phyloP scores from a whole-genome alignment of 2,888 invertebrate species.

The Agrilus cyanescens region DNA sequence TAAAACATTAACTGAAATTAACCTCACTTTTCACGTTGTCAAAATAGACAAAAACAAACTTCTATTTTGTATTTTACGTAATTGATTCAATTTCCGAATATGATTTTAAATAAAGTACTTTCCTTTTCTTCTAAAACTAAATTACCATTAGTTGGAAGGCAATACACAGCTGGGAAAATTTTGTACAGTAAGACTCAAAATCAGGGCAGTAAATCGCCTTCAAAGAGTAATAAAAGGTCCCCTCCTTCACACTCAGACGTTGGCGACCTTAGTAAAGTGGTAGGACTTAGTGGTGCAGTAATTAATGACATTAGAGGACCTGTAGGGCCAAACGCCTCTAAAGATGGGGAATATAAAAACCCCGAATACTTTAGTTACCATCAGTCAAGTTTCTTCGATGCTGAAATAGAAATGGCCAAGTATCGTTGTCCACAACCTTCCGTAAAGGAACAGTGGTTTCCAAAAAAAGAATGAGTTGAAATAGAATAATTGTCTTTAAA shows the following conservation, averaged over 20 bases:
- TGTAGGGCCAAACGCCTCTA: conserved; percentile 62
- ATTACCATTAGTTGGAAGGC: conserved; percentile 10
- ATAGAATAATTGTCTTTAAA: conserved; percentile 31
- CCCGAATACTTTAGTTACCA: conserved; percentile 81
- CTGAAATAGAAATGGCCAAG: conserved; percentile 74
- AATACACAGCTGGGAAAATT: conserved; percentile 23
- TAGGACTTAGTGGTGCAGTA: conserved; percentile 51
- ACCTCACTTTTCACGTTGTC: too few relatives aligned
- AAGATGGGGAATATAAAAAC: conserved; percentile 62
- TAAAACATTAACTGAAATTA: too few relatives aligned
- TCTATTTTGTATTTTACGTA: not conserved
- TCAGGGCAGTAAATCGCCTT: not conserved
- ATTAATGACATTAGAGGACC: conserved; percentile 42
- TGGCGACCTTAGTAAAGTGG: conserved; percentile 35
- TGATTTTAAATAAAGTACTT: conserved; percentile 3
- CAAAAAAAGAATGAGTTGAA: conserved; percentile 14
- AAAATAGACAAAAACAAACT: too few relatives aligned
- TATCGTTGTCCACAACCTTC: conserved; percentile 71
- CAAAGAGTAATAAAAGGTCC: conserved; percentile 1
- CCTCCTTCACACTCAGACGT: conserved; percentile 1
- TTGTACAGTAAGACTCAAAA: conserved; percentile 21
- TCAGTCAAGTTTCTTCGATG: conserved; percentile 64
- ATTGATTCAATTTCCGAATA: conserved; percentile 2
- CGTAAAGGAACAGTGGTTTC: too few relatives aligned
- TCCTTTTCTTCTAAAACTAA: conserved; percentile 2